Conservation (phyloP, 2,113 vertebrate genomes). For the Ailuropoda melanoleuca region DNA sequence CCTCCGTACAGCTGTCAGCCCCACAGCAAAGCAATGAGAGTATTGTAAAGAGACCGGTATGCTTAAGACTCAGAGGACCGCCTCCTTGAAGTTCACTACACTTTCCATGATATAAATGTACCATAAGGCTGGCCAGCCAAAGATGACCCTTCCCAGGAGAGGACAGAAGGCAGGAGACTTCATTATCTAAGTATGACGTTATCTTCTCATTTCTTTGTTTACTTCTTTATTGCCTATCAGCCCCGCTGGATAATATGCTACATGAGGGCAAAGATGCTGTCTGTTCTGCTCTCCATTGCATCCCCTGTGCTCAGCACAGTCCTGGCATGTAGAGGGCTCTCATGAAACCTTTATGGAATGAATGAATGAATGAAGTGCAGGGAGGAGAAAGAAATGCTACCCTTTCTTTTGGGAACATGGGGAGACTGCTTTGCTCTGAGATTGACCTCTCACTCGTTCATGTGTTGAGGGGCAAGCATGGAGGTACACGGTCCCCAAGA, state of each 20-base stretch:
- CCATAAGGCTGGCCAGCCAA: background rate
- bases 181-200: background rate
- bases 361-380: background rate
- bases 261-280: background rate
- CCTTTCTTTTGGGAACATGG: background rate
- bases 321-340: background rate
- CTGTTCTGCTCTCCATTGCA: background rate
- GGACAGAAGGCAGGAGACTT: background rate
- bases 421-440: background rate
- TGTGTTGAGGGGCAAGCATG: background rate
- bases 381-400: background rate
- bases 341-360: background rate
- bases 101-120: background rate
- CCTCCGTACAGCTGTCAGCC: background rate
- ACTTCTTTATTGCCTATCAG: background rate
- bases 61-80: background rate
- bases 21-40: background rate
- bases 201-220: background rate
- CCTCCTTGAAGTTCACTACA: background rate
- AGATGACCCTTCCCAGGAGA: background rate
- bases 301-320: background rate
- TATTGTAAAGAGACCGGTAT: background rate
- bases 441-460: background rate
- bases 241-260: background rate
- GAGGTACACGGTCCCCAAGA: background rate